Evolutionary conservation across 1,140 invertebrate species (phyloP), one percentile per base, ranked within the genome.

Genomic region (Aradophagus sp.): DNA sequence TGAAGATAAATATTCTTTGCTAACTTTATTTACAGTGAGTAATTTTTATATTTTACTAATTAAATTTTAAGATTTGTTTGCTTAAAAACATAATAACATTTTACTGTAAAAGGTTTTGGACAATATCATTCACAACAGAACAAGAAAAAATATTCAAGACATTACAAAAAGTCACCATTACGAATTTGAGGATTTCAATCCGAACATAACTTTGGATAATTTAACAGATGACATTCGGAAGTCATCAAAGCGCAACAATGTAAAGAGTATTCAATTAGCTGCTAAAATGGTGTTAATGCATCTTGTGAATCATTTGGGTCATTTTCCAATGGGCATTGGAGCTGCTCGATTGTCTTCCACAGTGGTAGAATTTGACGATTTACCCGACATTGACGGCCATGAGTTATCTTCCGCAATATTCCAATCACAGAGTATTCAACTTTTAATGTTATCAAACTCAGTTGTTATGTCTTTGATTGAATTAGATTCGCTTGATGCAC

Each of bases 311-410:
- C 93, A 96, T 84, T 76, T 97, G 35, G 93, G 93, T 13, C 95
- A 97, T 77, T 97, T 96, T 86, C 95, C 95, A 4, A 92, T 95
- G 90, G 91, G 91, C 11, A 93, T 94, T 48, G 95, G 95, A 5
- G 93, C 96, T 0, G 89, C 93, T 0, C 87, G 93, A 12, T 86
- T 96, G 8, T 93, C 93, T 59, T 97, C 94, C 1, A 87, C 93
- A 69, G 94, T 98, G 1, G 93, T 93, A 56, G 97, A 99, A 86
- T 91, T 95, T 69, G 95, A 98, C 80, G 97, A 99, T 84, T 90
- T 94, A n/a, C 91, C 93, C 1, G 89, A 91, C 50, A 86, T 92
- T 5, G 83, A 87, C 20, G 87, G 89, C 10, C 89, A 91, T 59
- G 94, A 96, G 75, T 82, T 97, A 3, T 92, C 90, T 26, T 87